A percentile compares a stretch with the other conserved stretches of the same genome.
These are phyloP conservation scores for Sciaenops ocellatus DNA, from an alignment of 2,797 vertebrate species.

Conservation along the genomic window DNA sequence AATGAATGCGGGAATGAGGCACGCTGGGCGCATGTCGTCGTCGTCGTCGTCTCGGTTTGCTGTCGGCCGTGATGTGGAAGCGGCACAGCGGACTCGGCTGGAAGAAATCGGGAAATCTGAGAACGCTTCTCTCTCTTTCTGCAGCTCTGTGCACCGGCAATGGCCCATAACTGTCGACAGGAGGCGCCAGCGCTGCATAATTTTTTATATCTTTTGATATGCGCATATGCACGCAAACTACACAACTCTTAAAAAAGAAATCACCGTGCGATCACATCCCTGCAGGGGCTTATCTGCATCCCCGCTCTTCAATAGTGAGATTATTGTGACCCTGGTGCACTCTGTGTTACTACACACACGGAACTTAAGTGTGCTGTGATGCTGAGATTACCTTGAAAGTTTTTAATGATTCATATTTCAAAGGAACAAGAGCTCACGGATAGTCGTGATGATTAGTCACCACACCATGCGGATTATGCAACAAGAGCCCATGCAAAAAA, in stretches of 20 bases:
- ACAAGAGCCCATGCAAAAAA: background rate
- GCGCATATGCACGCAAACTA: constrained; percentile 48
- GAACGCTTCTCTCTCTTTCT: constrained; percentile 79
- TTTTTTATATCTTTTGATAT: constrained; percentile 35
- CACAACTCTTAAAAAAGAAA: constrained; percentile 46
- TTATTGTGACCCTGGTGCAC: constrained; percentile 5
- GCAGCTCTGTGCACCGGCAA: constrained; percentile 65
- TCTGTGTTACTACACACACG: background rate
- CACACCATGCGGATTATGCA: constrained; percentile 21
- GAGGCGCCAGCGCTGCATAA: constrained; percentile 68
- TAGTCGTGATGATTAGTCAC: constrained; percentile 34
- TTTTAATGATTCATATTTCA: constrained; percentile 1
- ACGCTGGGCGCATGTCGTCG: constrained; percentile 52
- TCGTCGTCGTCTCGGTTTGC: constrained; percentile 65
- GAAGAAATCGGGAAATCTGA: constrained; percentile 82
- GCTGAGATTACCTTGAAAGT: constrained; percentile 9
- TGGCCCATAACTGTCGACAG: constrained; percentile 74
- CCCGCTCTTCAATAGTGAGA: constrained; percentile 3
- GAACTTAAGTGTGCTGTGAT: background rate
- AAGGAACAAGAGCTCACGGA: background rate
- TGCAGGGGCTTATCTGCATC: constrained; percentile 34
- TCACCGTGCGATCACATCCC: constrained; percentile 31
- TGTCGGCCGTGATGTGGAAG: constrained; percentile 76
- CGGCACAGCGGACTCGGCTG: constrained; percentile 73
- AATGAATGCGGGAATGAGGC: constrained; percentile 30